Evolutionary conservation across 2,797 vertebrate genomes (phyloP).

Genomic region (Myotis daubentonii): DNA sequence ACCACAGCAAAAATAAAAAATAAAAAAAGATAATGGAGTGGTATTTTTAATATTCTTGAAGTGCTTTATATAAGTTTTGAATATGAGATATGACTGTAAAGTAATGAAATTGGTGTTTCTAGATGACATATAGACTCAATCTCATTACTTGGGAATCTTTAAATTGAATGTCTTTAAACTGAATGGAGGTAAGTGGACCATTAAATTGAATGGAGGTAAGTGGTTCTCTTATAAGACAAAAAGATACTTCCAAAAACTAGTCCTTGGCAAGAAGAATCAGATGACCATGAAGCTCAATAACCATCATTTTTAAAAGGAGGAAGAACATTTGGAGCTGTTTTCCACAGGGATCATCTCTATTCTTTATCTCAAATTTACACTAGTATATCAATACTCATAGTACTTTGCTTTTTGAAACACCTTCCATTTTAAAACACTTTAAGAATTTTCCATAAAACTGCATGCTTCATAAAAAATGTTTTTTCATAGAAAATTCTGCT

Average conservation of each 20-base stretch:
- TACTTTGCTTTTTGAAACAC: not conserved
- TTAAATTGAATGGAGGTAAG: slow-evolving; percentile 17
- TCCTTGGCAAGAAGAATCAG: not conserved
- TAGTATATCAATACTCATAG: not conserved
- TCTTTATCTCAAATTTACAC: not conserved
- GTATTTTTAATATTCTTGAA: slow-evolving; percentile 41
- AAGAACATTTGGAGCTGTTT: not conserved
- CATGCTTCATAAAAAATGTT: slow-evolving; percentile 15
- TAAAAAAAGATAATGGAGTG: not conserved
- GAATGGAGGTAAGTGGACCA: not conserved
- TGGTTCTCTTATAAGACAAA: not conserved
- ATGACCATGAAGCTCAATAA: not conserved
- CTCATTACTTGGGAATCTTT: slow-evolving; percentile 15
- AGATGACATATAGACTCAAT: not conserved
- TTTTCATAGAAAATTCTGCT: not conserved
- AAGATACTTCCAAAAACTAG: not conserved
- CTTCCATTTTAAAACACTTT: not conserved
- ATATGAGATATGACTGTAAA: not conserved
- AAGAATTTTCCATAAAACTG: slow-evolving; percentile 35
- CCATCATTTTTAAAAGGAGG: slow-evolving; percentile 13
- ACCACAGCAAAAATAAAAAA: not conserved
- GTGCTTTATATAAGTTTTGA: slow-evolving; percentile 26
- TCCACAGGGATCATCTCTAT: not conserved
- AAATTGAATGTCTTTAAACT: not conserved
- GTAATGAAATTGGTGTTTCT: not conserved